Evolutionary conservation across 2,113 vertebrate genomes (phyloP).

Genomic region (Pteruthius melanotis): DNA sequence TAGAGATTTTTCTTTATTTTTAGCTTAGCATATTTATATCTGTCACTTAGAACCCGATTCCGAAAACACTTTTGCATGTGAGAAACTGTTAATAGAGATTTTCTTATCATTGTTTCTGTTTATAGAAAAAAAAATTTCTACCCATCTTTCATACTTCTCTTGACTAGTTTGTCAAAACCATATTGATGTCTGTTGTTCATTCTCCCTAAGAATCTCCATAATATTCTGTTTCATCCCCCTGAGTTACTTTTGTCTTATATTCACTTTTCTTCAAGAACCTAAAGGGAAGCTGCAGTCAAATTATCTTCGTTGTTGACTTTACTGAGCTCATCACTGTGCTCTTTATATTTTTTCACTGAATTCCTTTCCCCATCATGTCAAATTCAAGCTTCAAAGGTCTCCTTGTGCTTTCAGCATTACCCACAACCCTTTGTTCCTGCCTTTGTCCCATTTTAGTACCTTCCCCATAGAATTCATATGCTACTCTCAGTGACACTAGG

Average conservation of each 20-base stretch:
- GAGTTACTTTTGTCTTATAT: not conserved
- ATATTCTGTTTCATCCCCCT: not conserved
- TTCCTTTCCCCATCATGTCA: not conserved
- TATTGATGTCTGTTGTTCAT: not conserved
- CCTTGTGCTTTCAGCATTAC: not conserved
- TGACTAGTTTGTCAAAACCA: not conserved
- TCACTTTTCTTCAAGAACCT: not conserved
- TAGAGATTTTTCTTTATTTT: constrained; percentile 28
- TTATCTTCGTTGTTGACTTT: not conserved
- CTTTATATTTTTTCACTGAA: not conserved
- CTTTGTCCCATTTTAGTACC: not conserved
- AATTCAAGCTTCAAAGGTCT: not conserved
- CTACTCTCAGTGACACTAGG: not conserved
- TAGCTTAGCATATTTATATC: not conserved
- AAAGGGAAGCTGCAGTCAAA: not conserved
- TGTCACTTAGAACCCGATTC: not conserved
- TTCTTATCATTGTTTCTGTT: not conserved
- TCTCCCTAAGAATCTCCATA: not conserved
- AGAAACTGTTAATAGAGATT: not conserved
- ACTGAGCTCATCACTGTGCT: not conserved
- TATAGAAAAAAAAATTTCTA: not conserved
- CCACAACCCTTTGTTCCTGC: not conserved
- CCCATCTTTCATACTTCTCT: not conserved
- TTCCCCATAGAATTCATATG: not conserved
- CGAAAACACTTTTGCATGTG: not conserved